Percentiles rank a stretch among this genome's conserved stretches.
These are phyloP conservation scores for Takifugu rubripes DNA, from an alignment of 2,797 vertebrate species.

Conservation along the genomic window DNA sequence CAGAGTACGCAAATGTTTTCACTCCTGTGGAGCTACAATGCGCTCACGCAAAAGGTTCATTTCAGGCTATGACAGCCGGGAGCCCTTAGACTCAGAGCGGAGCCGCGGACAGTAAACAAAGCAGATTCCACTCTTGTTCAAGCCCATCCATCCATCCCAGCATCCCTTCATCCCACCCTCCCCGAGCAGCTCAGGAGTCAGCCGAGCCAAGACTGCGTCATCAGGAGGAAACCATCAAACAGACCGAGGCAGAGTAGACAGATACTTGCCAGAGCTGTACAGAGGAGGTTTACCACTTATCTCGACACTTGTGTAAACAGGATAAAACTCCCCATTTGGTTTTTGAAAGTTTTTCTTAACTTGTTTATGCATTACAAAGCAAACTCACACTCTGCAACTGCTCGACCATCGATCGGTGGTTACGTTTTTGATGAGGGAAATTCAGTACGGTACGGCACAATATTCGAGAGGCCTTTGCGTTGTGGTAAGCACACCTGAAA, in stretches of 20 bases:
- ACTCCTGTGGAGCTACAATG: conserved; percentile 33
- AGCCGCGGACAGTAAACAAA: conserved; percentile 60
- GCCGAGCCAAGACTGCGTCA: conserved; percentile 60
- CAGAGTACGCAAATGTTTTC: conserved; percentile 46
- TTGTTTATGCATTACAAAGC: conserved; percentile 7
- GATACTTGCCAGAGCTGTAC: conserved; percentile 55
- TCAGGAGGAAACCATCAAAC: conserved; percentile 66
- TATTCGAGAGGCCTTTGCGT: conserved; percentile 4
- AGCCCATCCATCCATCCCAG: conserved; percentile 32
- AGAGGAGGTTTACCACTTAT: conserved; percentile 57
- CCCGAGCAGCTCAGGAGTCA: conserved; percentile 54
- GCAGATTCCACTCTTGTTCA: conserved; percentile 48
- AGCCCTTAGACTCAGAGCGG: conserved; percentile 39
- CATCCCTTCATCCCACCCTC: conserved; percentile 47
- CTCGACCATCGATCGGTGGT: too few relatives aligned
- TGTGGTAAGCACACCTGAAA: conserved; percentile 51
- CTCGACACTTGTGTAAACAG: conserved; percentile 44
- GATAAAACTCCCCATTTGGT: conserved; percentile 27
- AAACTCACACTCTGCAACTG: not conserved
- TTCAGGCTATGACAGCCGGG: conserved; percentile 58
- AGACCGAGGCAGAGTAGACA: conserved; percentile 50
- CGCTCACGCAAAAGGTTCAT: conserved; percentile 35
- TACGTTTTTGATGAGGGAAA: not conserved
- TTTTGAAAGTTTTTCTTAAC: conserved; percentile 34
- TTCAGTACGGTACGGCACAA: conserved; percentile 13